Evolutionary conservation across 2,113 vertebrate species (phyloP), one percentile per base, ranked within the genome.

Genomic region (Dicrurus megarhynchus): DNA sequence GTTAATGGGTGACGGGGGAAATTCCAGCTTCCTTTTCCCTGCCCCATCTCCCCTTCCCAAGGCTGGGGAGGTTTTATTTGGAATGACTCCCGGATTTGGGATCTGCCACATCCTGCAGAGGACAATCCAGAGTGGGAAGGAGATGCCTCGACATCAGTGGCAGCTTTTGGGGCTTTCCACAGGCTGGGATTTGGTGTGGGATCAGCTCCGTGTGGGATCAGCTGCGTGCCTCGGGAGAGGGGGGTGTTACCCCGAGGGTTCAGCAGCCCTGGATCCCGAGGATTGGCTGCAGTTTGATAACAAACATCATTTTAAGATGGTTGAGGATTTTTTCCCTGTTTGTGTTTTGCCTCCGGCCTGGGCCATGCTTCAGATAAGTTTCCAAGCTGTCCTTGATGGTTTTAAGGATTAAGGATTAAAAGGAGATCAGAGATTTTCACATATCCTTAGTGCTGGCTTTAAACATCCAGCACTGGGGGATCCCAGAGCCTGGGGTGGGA

Each of bases 1-100:
- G 12, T 30, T 52, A 27, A 27, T 11, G 24, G 13, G 27, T 3
- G 8, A 11, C 1, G 0, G 4, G n/a, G 46, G 30, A 55, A 30
- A 47, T 52, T 30, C 30, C 73, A 24, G 33, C 14, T 73, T 18
- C 23, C 15, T 64, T 83, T 50, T 17, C 49, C 28, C 35, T 50
- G 6, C 32, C 33, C 1, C 21, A 5, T 18, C 57, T 71, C 18
- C 5, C 16, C 10, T 75, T 67, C 67, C n/a, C 23, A 3, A 27
- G 46, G 27, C 3, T 55, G 56, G 14, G 16, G 33, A 60, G 61
- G 52, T 63, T 39, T 15, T 23, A 12, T 46, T 70, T 33, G 59
- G 59, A 67, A 33, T 52, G 39, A 55, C 61, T 96, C n/a, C 59
- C n/a, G 67, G 46, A 59, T 77, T 75, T 18, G 65, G 57, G 52